phyloP scores from a whole-genome alignment of 2,113 vertebrate species.

The Nestor notabilis region DNA sequence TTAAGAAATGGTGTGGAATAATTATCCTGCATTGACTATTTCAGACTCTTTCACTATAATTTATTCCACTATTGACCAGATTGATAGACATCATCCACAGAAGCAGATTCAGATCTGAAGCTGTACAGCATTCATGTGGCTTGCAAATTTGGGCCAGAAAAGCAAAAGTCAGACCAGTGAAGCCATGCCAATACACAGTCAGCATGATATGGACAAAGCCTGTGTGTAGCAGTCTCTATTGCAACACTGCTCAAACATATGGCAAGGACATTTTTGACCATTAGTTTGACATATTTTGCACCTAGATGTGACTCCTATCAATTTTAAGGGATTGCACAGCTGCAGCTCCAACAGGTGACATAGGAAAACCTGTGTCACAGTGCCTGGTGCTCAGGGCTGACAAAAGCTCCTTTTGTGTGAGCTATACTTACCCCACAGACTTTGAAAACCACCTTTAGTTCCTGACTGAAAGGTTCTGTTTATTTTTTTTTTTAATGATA shows the following conservation, averaged over 20 bases:
- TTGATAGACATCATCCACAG: background rate
- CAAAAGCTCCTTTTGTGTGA: background rate
- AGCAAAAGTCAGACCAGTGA: background rate
- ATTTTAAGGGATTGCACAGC: background rate
- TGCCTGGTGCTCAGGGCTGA: background rate
- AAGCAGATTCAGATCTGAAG: background rate
- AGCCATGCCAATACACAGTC: background rate
- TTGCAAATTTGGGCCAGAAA: background rate
- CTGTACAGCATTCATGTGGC: background rate
- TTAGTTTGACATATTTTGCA: background rate
- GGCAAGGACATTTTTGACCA: background rate
- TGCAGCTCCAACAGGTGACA: background rate
- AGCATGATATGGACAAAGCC: background rate
- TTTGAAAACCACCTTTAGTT: background rate
- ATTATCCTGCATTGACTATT: background rate
- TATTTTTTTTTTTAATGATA: background rate
- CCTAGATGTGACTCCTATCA: background rate
- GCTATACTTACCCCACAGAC: background rate
- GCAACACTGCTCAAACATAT: background rate
- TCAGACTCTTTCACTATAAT: background rate
- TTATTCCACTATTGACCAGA: background rate
- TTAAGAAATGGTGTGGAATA: background rate
- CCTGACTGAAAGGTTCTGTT: background rate
- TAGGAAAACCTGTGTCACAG: background rate
- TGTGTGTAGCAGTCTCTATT: too few relatives aligned